A percentile compares a stretch with the other conserved stretches of the same genome.
Evolutionary conservation across 2,113 vertebrate genomes (phyloP).

Genomic region (Eulemur macaco): DNA sequence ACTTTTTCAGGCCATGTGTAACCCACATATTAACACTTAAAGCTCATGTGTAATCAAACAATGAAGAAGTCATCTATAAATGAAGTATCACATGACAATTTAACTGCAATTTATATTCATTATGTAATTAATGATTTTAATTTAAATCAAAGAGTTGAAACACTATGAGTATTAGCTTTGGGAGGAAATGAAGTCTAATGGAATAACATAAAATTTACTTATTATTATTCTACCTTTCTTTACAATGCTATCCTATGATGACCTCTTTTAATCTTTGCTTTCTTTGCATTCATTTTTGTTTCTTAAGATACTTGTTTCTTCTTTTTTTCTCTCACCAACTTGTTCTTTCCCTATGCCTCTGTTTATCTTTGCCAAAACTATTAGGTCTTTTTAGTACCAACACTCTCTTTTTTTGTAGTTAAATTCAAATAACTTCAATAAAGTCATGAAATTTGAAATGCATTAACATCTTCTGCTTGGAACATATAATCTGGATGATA

Average conservation of each 20-base stretch:
- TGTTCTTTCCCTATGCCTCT: background rate
- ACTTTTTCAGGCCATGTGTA: background rate
- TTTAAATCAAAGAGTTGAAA: background rate
- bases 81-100: background rate
- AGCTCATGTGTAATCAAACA: background rate
- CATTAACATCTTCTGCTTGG: background rate
- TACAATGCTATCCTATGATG: background rate
- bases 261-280: background rate
- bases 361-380: background rate
- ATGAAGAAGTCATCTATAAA: background rate
- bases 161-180: background rate
- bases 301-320: background rate
- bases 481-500: background rate
- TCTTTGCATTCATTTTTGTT: background rate
- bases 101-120: background rate
- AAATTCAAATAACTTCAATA: background rate
- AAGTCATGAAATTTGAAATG: background rate
- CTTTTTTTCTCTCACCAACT: background rate
- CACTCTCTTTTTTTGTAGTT: background rate
- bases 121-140: background rate
- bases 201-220: background rate
- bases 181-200: background rate
- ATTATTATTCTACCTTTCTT: background rate
- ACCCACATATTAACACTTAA: background rate
- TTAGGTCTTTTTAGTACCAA: background rate